Percentiles rank a stretch among this genome's conserved stretches.
These are phyloP conservation scores for Helicoverpa armigera DNA, from an alignment of 1,140 invertebrate species.

Conservation along the genomic window DNA sequence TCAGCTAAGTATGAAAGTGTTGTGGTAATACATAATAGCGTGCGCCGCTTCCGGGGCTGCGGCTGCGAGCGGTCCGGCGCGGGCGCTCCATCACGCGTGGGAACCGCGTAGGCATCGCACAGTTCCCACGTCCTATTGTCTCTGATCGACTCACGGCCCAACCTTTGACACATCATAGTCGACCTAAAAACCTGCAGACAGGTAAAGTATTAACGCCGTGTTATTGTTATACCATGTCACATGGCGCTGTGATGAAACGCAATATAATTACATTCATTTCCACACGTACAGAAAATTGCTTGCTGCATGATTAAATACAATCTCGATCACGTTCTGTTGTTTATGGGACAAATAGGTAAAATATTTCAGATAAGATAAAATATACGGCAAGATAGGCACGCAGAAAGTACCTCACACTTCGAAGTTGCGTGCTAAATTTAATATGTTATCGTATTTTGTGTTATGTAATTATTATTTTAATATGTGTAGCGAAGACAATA, in stretches of 20 bases:
- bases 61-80: constrained; percentile 2
- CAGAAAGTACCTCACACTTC: constrained; percentile 14
- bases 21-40: constrained; percentile 35
- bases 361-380: constrained; percentile 51
- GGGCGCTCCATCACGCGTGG: constrained; percentile 35
- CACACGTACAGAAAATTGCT: constrained; percentile 5
- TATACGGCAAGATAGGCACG: constrained; percentile 43
- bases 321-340: constrained; percentile 39
- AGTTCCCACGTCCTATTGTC: constrained; percentile 50
- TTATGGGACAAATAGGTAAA: constrained; percentile 32
- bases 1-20: constrained; percentile 23
- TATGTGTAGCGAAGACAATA: constrained; percentile 63
- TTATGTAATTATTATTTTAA: constrained; percentile 64
- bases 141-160: constrained; percentile 42
- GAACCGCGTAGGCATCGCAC: constrained; percentile 35
- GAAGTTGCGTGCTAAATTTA: constrained; percentile 39
- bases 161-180: constrained; percentile 50
- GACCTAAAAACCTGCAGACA: constrained; percentile 43
- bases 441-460: constrained; percentile 42
- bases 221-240: background rate
- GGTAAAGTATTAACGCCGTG: background rate
- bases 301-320: constrained; percentile 13
- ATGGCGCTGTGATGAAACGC: constrained; percentile 9
- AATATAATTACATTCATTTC: constrained; percentile 10
- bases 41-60: constrained; percentile 37